Evolutionary conservation across 2,797 vertebrate species (phyloP), one percentile per base, ranked within the genome.

Genomic region (Streptopelia turtur): DNA sequence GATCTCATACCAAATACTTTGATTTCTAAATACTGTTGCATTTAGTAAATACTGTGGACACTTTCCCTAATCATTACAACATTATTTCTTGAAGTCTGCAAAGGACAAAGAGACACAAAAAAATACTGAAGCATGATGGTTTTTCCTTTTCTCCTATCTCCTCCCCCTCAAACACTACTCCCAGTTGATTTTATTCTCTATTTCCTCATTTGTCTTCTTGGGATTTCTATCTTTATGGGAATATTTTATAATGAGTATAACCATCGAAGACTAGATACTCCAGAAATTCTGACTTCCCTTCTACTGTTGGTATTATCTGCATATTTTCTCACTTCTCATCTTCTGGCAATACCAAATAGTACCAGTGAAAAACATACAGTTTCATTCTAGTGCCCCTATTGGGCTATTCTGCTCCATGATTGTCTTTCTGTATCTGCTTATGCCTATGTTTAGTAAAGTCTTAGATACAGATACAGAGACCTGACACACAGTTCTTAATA

Each of bases 381-480:
- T 83, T 41, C 24, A 39, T 65, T 80, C 35, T 35, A 10, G 8
- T 57, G 37, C 16, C n/a, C 14, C 4, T 18, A 49, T 6, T 56
- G 10, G 69, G 27, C 5, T 68, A 30, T 74, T 65, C 22, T 6
- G 0, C 9, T 82, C 13, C 31, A 50, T 0, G 0, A 35, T n/a
- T 27, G 9, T 50, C 59, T 25, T 87, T 76, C 17, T 8, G 2
- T 39, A 33, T 77, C 71, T 83, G 47, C 22, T 61, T 12, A 43
- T 23, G 45, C 30, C 3, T 28, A 35, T 55, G 16, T 68, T 68
- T 70, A 52, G 45, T 65, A 30, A 43, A 75, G 21, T 22, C 55
- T 60, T n/a, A 39, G 16, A 13, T 83, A 11, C 17, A 68, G 57
- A 77, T 77, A 60, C 33, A 74, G 15, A 63, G 17, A 53, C 4